Evolutionary conservation across 2,113 vertebrate species (phyloP), one percentile per base, ranked within the genome.

Genomic region (Myodes glareolus): DNA sequence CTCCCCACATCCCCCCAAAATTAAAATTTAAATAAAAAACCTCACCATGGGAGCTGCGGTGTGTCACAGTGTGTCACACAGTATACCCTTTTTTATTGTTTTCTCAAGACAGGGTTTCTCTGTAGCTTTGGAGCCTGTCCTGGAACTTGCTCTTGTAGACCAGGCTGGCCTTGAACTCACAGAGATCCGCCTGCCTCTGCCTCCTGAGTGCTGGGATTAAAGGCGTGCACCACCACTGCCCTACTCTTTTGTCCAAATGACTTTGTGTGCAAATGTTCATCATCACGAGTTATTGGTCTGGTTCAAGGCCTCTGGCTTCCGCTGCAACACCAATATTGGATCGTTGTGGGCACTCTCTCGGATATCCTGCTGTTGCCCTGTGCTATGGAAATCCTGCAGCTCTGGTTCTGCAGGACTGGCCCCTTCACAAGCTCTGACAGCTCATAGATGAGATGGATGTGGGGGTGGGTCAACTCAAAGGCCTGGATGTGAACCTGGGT

Each of bases 331-430:
- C 36, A 72, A n/a, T n/a, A 72, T 21, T 72, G 70, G 36, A 72
- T 72, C 7, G 0, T 72, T 8, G 3, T 0, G 1, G 16, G 3
- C 3, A 21, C 68, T 7, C 68, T n/a, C 36, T 72, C 19, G 19
- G 68, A 72, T 72, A 21, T 21, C 17, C 7, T n/a, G 36, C 36
- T 72, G 10, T 72, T 72, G 36, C 36, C 70, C 7, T 70, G 19
- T 73, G 19, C n/a, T 21, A 39, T 39, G 70, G 70, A 73, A 17
- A 23, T 73, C 70, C 70, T 73, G 36, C 19, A 73, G 19, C 70
- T 39, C n/a, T 39, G 70, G n/a, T 23, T 73, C 70, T 73, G 6
- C 4, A 73, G 36, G 70, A 23, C n/a, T 73, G n/a, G 17, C 19
- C 70, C 3, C 7, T 9, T 73, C n/a, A 73, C 17, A 39, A 0